Evolutionary conservation across 2,888 invertebrate genomes (phyloP), one percentile per base, ranked within the genome.

Genomic region (Glyphotaelius pellucidus): DNA sequence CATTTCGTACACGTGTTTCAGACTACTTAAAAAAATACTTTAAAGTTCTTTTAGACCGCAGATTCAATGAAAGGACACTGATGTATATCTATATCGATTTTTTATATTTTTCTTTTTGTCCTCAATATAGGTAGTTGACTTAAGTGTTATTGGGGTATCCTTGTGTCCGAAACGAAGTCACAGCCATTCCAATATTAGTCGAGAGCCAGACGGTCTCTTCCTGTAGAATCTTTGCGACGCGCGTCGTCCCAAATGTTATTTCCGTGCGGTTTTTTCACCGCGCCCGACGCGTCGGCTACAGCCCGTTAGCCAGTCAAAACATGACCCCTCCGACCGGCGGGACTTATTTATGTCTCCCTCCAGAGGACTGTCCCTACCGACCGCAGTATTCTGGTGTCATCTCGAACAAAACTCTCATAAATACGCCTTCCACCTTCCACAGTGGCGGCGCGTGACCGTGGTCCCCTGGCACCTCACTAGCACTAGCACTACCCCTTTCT

Each of bases 221-320:
- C 35, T 79, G 79, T 32, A 14, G 67, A 32, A 79, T 87, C 67
- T 80, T 83, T 32, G 84, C 32, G 32, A 67, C 83, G 90, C 25
- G 85, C 32, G 35, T 84, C 83, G 90, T 84, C 84, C 90, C 83
- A 90, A 84, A 90, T 90, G 90, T 90, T 90, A 90, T 91, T 91
- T 88, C 88, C 52, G 91, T 89, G 83, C 80, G 81, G 87, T 83
- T 91, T 89, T 91, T 80, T n/a, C 89, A 35, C 89, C 47, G 14
- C 30, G 19, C 30, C 67, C 67, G 83, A 19, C 80, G 86, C 81
- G 14, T 80, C 86, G 47, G 83, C 30, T 25, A 31, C 83, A 38
- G 84, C 52, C 79, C 90, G 90, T 90, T 84, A 84, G 38, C 90
- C 92, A 90, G 92, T 92, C 92, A 92, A 90, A 92, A 92, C 92